Conservation (phyloP, 2,888 invertebrate genomes). For the Drosophila eohydei region DNA sequence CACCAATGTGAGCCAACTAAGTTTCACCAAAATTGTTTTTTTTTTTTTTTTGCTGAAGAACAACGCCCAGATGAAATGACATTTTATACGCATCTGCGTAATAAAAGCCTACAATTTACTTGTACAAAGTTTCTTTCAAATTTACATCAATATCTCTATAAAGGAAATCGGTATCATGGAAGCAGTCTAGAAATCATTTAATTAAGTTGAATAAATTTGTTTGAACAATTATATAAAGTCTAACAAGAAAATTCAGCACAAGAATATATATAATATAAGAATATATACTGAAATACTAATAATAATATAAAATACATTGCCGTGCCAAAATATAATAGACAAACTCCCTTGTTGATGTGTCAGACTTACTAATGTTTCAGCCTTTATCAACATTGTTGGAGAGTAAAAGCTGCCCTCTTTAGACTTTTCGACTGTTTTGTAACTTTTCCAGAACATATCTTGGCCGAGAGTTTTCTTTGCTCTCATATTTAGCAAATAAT, state of each 20-base stretch:
- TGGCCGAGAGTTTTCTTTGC: background rate
- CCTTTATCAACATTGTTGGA: background rate
- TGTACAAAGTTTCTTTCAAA: background rate
- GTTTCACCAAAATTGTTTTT: slow-evolving; percentile 18
- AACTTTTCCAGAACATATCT: slow-evolving; percentile 11
- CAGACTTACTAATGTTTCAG: background rate
- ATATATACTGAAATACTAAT: background rate
- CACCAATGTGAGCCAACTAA: slow-evolving; percentile 1
- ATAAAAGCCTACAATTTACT: slow-evolving; percentile 26
- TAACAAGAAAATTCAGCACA: accelerated
- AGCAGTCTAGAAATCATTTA: background rate
- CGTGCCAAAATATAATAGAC: background rate
- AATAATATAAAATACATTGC: background rate
- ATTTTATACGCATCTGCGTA: background rate
- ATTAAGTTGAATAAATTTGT: too few relatives aligned
- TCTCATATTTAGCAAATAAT: slow-evolving; percentile 37
- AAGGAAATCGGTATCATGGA: background rate
- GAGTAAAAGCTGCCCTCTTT: slow-evolving; percentile 4
- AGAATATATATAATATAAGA: background rate
- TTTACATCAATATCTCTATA: background rate
- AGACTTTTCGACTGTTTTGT: slow-evolving; percentile 4
- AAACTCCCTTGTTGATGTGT: background rate
- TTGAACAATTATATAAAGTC: too few relatives aligned
- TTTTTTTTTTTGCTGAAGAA: slow-evolving; percentile 21
- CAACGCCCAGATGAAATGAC: slow-evolving; percentile 15